These are phyloP conservation scores for Meandrusa payeni DNA, from an alignment of 2,888 invertebrate species.

Conservation along the genomic window DNA sequence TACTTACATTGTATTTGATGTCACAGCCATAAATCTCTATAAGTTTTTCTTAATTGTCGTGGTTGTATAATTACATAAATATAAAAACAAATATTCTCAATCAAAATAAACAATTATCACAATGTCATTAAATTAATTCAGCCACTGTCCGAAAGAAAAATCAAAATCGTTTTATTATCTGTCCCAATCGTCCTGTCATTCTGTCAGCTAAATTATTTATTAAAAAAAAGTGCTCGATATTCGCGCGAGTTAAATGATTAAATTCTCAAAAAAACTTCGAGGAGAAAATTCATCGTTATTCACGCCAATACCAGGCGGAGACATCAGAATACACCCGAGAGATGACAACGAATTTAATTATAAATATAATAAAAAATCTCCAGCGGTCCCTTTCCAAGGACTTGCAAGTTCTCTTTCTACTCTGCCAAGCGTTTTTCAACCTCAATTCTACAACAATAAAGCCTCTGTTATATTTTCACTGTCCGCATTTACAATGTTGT, in stretches of 20 bases:
- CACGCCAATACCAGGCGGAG: slow-evolving; percentile 74
- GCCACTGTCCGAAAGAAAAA: slow-evolving; percentile 5
- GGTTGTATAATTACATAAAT: too few species aligned
- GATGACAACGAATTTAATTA: slow-evolving; percentile 80
- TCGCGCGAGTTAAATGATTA: slow-evolving; percentile 47
- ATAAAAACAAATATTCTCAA: too few species aligned
- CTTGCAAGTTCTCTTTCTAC: slow-evolving; percentile 40
- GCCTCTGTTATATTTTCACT: slow-evolving; percentile 30
- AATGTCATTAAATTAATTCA: slow-evolving; percentile 4
- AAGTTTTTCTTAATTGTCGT: too few species aligned
- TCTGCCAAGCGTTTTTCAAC: slow-evolving; percentile 50
- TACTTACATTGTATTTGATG: too few species aligned
- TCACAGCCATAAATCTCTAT: too few species aligned
- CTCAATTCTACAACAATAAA: slow-evolving; percentile 42
- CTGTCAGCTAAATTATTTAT: slow-evolving; percentile 25
- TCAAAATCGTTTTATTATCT: slow-evolving; percentile 18
- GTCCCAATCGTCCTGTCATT: slow-evolving; percentile 24
- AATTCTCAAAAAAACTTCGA: slow-evolving; percentile 50
- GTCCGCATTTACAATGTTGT: slow-evolving; percentile 39
- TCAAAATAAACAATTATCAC: background rate
- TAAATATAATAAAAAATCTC: slow-evolving; percentile 75
- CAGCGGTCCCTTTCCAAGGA: slow-evolving; percentile 67
- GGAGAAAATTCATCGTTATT: slow-evolving; percentile 59
- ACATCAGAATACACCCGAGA: slow-evolving; percentile 59
- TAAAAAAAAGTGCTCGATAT: slow-evolving; percentile 25